Evolutionary conservation across 2,797 vertebrate species (phyloP).

Genomic region (Rhincodon typus): DNA sequence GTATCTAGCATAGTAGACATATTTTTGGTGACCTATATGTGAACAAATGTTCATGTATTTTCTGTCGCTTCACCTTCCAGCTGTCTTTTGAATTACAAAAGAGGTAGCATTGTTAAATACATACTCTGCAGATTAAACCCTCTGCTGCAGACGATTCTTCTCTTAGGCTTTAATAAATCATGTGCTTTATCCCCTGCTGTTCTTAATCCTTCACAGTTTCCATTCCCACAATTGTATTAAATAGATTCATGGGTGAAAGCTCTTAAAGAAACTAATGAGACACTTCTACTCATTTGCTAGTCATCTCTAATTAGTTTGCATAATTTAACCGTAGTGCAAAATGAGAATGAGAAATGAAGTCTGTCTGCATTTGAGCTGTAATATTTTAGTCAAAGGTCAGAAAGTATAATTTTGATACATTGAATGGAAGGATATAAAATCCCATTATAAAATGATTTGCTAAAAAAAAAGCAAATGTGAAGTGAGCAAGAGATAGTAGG

Average conservation of each 20-base stretch:
- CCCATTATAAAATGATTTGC: too few species aligned
- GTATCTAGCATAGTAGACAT: accelerated
- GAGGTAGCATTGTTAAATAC: background rate
- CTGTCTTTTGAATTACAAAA: background rate
- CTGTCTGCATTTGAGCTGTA: background rate
- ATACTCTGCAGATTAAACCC: constrained; percentile 26
- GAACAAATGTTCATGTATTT: background rate
- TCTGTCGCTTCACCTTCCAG: too few species aligned
- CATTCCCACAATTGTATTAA: background rate
- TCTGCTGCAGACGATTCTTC: constrained; percentile 6
- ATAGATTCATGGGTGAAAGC: background rate
- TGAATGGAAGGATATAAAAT: background rate
- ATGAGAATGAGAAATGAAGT: background rate
- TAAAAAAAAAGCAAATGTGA: too few species aligned
- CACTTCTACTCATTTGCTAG: background rate
- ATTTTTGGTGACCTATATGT: background rate
- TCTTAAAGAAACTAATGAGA: background rate
- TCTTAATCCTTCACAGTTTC: constrained; percentile 11
- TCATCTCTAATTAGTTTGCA: background rate
- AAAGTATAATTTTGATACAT: background rate
- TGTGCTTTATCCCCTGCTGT: constrained; percentile 35
- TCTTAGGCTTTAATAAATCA: background rate
- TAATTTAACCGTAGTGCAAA: too few species aligned
- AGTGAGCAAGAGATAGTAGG: too few species aligned
- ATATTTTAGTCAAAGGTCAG: background rate